Percentiles rank a stretch among this genome's conserved stretches.
Evolutionary conservation across 1,140 invertebrate species (phyloP).

Genomic region (Octopus sinensis): DNA sequence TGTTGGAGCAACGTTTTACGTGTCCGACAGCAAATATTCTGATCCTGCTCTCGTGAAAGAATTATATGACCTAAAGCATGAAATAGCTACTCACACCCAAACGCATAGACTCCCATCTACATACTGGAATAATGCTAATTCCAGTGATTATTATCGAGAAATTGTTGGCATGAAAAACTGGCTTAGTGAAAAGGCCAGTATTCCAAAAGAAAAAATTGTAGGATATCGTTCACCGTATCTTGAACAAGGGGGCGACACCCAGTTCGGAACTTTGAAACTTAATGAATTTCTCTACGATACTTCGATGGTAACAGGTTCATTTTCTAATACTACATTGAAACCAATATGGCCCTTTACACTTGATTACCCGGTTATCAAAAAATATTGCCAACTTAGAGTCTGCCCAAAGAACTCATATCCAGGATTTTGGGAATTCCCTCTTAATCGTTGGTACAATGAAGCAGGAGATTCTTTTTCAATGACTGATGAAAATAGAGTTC

Average conservation of each 20-base stretch:
- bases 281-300: slow-evolving; percentile 35
- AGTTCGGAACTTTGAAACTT: slow-evolving; percentile 68
- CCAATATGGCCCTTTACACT: slow-evolving; percentile 37
- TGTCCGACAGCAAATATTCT: slow-evolving; percentile 95
- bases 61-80: slow-evolving; percentile 88
- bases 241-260: slow-evolving; percentile 33
- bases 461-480: slow-evolving; percentile 91
- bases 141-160: slow-evolving; percentile 92
- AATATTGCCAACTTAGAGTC: slow-evolving; percentile 29
- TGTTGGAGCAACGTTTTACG: slow-evolving; percentile 93
- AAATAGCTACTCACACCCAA: slow-evolving; percentile 94
- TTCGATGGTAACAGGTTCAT: slow-evolving; percentile 35
- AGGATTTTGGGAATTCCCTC: slow-evolving; percentile 38
- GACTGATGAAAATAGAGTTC: slow-evolving; percentile 85
- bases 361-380: slow-evolving; percentile 74
- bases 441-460: slow-evolving; percentile 67
- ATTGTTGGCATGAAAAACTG: slow-evolving; percentile 94
- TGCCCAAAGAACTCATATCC: slow-evolving; percentile 37
- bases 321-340: too few species aligned
- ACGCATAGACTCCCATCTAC: slow-evolving; percentile 58
- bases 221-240: slow-evolving; percentile 78
- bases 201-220: slow-evolving; percentile 90
- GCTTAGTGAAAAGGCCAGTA: slow-evolving; percentile 85
- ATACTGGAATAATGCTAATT: slow-evolving; percentile 17
- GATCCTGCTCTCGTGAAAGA: slow-evolving; percentile 95